Evolutionary conservation across 2,797 vertebrate genomes (phyloP), one percentile per base, ranked within the genome.

Genomic region (Channa striata): DNA sequence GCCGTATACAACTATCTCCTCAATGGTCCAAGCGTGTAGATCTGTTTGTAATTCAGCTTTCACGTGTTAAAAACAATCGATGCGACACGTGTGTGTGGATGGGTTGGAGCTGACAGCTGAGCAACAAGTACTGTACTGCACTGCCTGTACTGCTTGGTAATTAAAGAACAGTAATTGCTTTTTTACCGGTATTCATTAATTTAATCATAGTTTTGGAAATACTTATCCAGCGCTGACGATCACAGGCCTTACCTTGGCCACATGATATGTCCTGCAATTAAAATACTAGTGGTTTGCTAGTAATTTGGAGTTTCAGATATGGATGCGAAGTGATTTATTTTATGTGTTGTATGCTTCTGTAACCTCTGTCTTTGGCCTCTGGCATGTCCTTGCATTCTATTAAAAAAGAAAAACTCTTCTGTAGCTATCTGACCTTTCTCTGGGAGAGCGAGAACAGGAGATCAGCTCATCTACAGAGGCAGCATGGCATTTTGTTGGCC

Each of bases 351-450:
- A 20, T 77, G 66, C 56, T 25, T 58, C 30, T 36, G 36, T 74
- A 83, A 78, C 80, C 74, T 73, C 47, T 72, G 64, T 48, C 51
- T 83, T 42, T 67, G 52, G 42, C 81, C 74, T 69, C 36, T 65
- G 59, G 63, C 61, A 43, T 74, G 63, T 71, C 58, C 64, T 40
- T 60, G 68, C 77, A 42, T 80, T 70, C 60, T 69, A 39, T 67
- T 68, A 50, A 61, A 85, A 79, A 66, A 42, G 57, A 75, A 74
- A 59, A 77, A 62, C 36, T 66, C 69, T 53, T 81, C 72, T 78
- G 57, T 72, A 59, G 77, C 73, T 49, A 62, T 77, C 68, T 92
- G 90, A 92, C 92, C 91, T 93, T 93, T 92, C 73, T 72, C 37
- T 47, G 72, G 43, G 78, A 85, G 83, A 79, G 72, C 20, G 48